Evolutionary conservation across 2,797 vertebrate genomes (phyloP).

Genomic region (Pachyuromys duprasi): DNA sequence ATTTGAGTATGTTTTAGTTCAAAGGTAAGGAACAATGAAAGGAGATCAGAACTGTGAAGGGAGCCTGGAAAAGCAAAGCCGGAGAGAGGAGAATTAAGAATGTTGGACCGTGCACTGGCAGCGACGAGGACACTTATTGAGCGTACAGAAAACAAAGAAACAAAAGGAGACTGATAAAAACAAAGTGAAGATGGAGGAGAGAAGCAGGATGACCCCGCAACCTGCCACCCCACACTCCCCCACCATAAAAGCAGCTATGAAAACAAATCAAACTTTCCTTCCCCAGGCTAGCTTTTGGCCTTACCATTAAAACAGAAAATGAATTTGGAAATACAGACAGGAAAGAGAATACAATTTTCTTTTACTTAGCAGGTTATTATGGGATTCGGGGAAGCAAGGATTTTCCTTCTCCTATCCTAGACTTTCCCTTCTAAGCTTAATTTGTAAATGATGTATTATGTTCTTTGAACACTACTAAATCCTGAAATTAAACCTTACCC

Average conservation of each 20-base stretch:
- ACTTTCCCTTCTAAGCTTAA: neutral
- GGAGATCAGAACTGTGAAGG: neutral
- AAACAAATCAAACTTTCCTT: conserved; percentile 24
- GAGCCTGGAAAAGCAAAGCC: neutral
- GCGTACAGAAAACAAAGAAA: conserved; percentile 17
- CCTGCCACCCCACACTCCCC: too few relatives aligned
- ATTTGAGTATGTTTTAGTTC: neutral
- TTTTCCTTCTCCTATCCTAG: neutral
- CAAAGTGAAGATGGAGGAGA: neutral
- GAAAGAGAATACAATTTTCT: neutral
- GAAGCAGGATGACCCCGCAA: neutral
- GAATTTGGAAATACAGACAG: conserved; percentile 41
- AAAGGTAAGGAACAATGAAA: neutral
- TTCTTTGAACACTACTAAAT: conserved; percentile 15
- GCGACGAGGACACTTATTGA: neutral
- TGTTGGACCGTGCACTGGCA: neutral
- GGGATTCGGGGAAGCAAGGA: neutral
- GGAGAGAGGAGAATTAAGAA: neutral
- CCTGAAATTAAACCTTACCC: conserved; percentile 37
- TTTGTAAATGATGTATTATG: neutral
- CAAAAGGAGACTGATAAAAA: neutral
- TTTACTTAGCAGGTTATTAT: neutral
- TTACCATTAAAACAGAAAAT: conserved; percentile 45
- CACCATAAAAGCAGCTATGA: conserved; percentile 6
- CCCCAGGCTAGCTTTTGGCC: neutral